Conservation (phyloP, 2,113 vertebrate genomes). For the Heterochromis multidens region DNA sequence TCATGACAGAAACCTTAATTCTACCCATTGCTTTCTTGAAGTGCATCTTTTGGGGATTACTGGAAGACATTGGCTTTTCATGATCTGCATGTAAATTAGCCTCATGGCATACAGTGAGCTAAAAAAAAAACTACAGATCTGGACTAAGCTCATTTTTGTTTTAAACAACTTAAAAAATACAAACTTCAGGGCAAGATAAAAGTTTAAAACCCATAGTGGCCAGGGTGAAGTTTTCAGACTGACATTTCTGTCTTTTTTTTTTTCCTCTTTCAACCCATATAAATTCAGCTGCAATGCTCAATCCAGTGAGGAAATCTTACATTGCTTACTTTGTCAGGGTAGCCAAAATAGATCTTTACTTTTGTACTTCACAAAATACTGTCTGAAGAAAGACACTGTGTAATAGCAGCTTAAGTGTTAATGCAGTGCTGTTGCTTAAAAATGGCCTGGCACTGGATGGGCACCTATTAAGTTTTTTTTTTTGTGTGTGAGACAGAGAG, state of each 20-base stretch:
- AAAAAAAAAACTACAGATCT: neutral
- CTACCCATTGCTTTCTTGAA: neutral
- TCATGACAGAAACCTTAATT: neutral
- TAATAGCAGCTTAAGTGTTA: neutral
- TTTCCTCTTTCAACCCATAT: neutral
- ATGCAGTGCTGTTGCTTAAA: neutral
- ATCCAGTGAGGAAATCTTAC: neutral
- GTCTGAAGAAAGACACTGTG: neutral
- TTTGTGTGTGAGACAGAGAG: neutral
- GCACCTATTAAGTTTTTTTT: too few relatives aligned
- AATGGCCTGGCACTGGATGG: neutral
- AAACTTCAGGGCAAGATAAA: neutral
- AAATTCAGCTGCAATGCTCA: neutral
- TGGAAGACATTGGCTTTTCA: neutral
- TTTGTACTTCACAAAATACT: neutral
- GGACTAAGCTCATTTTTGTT: neutral
- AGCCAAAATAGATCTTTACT: neutral
- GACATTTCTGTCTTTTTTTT: neutral
- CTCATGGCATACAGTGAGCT: neutral
- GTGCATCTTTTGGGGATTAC: neutral
- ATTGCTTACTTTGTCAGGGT: neutral
- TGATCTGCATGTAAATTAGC: neutral
- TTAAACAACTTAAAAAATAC: neutral
- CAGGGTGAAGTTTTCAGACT: neutral
- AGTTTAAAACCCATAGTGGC: conserved; percentile 6